Base-by-base conservation (phyloP, 2,797 vertebrate species). In the Poecilia picta region DNA sequence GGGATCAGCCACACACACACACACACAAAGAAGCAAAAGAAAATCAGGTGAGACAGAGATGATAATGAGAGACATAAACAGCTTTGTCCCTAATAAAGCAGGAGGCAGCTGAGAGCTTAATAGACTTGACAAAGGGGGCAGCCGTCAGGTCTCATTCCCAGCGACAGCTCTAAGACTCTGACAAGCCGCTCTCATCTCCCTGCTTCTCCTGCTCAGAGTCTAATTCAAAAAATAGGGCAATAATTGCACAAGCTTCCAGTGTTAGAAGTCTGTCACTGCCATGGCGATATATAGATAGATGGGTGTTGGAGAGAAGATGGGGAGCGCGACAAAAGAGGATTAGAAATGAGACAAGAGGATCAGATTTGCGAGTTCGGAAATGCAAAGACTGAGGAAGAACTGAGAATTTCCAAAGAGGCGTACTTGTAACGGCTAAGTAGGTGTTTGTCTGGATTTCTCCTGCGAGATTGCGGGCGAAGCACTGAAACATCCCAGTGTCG, bases 401-500 rank as follows among this genome's bases (percentile, higher is more conserved):
- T 68, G 78, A 0, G 0, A 18, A 0, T 75, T 75, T 81, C 74
- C 77, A 81, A 81, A 80, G 76, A 81, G 59, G 96, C 98, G 87
- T 96, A 99, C 98, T 99, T 84, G 98, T 99, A 91, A 99, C 98
- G 0, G 98, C 98, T 74, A 99, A 96, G 95, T 99, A 99, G 76
- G 98, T 98, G 94, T 98, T 98, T 85, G 98, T 97, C 92, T 99
- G 98, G 87, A 97, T 97, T 93, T 99, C 98, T 45, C 98, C 98
- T 0, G 97, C 98, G 0, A 95, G 92, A 5, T 98, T 99, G 81
- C 96, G 96, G 49, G 97, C 97, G 0, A 99, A 99, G 93, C 98
- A 99, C 93, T 99, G 98, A 93, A 99, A 98, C 97, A 99, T 99
- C 68, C 98, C 98, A 0, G 98, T 99, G 95, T 99, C 98, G 0